Evolutionary conservation across 2,888 invertebrate genomes (phyloP).

Genomic region (Acanthococcus lagerstroemiae): DNA sequence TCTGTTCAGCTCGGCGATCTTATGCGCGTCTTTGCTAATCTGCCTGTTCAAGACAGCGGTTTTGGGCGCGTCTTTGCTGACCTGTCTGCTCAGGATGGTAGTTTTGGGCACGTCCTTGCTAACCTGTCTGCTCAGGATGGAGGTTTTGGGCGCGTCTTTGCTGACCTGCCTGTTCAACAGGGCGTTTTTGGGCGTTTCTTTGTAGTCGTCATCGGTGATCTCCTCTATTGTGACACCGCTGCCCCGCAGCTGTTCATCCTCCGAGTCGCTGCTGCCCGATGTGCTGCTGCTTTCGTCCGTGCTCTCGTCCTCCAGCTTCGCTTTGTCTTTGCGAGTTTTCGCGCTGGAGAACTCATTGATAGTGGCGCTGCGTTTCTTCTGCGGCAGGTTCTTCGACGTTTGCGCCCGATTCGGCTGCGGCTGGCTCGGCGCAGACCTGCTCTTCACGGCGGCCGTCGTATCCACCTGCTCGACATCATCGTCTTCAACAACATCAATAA

Average conservation of each 20-base stretch:
- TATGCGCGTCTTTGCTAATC: too few species aligned
- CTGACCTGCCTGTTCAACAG: too few species aligned
- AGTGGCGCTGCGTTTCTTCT: neutral
- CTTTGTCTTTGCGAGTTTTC: neutral
- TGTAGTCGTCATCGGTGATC: neutral
- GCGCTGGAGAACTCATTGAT: neutral
- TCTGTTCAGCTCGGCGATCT: neutral
- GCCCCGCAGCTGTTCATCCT: neutral
- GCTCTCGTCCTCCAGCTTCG: neutral
- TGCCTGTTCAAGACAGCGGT: neutral
- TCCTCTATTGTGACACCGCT: slow-evolving; percentile 7
- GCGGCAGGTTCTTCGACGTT: neutral
- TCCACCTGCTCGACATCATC: neutral
- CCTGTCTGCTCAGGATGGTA: neutral
- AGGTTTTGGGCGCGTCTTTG: neutral
- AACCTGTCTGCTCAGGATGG: neutral
- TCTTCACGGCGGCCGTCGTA: neutral
- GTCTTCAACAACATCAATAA: neutral
- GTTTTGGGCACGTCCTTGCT: neutral
- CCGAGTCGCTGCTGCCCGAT: neutral
- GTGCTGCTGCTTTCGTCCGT: neutral
- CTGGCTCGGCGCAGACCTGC: neutral
- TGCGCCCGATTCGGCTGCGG: neutral
- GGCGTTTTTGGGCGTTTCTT: too few species aligned
- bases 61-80: too few species aligned